A percentile compares a stretch with the other conserved stretches of the same genome.
phyloP scores from a whole-genome alignment of 2,113 vertebrate species.

The Conger conger region DNA sequence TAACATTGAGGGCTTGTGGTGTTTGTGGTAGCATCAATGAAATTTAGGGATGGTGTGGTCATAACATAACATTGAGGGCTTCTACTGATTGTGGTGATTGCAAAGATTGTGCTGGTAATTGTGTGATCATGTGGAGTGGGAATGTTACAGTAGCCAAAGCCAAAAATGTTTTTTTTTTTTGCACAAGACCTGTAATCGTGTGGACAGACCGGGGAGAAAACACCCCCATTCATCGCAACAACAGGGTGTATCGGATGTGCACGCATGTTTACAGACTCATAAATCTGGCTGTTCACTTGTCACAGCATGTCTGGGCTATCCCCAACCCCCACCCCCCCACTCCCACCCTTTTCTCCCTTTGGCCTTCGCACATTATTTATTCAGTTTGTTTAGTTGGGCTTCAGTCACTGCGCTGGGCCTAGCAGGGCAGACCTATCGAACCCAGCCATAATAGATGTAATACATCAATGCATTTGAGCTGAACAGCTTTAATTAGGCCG shows the following conservation, averaged over 20 bases:
- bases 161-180: no score
- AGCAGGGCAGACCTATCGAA: conserved; percentile 89
- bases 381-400: conserved; percentile 87
- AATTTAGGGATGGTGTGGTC: no score
- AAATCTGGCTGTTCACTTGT: conserved; percentile 55
- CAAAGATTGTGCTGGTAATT: no score
- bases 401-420: conserved; percentile 82
- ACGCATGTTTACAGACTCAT: conserved; percentile 52
- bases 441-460: conserved; percentile 93
- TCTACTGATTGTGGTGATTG: no score
- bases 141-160: no score
- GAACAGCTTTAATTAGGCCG: conserved; percentile 99
- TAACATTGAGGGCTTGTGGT: no score
- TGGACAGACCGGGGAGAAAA: conserved; percentile 5
- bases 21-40: no score
- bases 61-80: no score
- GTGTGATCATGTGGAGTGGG: no score
- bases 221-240: background rate
- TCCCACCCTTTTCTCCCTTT: background rate
- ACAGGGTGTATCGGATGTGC: conserved; percentile 45
- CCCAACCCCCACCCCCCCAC: no score
- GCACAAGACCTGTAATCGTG: no score
- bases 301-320: conserved; percentile 46
- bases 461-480: conserved; percentile 99
- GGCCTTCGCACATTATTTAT: conserved; percentile 78